Base-by-base conservation (phyloP, 2,888 invertebrate species). In the Helleia helle region DNA sequence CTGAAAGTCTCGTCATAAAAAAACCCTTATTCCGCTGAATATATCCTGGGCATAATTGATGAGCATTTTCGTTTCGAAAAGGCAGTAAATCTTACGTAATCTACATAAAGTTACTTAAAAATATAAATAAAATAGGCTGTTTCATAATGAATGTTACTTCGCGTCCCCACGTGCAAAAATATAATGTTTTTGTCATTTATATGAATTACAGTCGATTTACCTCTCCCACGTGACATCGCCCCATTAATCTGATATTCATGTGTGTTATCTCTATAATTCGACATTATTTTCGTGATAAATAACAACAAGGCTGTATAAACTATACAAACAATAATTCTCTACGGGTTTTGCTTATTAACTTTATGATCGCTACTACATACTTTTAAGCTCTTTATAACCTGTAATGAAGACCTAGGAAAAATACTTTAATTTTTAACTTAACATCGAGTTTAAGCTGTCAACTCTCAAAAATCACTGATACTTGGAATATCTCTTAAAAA, bases 211-310 rank as follows among this genome's bases (percentile, higher is more conserved):
- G 22, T 34, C 34, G 34, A 34, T 34, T 34, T 34, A 18, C 22
- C 12, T 12, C 34, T 12, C 34, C 17, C 34, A 5, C 7, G 8
- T 11, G 34, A 22, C 11, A 12, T 7, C 12, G 8, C 11, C 11
- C 2, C 22, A 6, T 22, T 22, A 9, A 34, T 34, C 17, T 34
- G 18, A 18, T 34, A 13, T 11, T 34, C 9, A 22, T 34, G 12
- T 18, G 18, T 22, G 34, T 34, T 34, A 34, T 34, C 34, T 8
- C 18, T 11, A 34, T 17, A 17, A 31, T 34, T 34, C 22, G 34
- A 8, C 8, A 12, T 18, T 34, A 6, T 34, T 12, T 11, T 18
- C 15, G 36, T 29, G 12, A 17, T 40, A 30, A n/a, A n/a, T n/a
- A n/a, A n/a, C n/a, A n/a, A n/a, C n/a, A n/a, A n/a, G n/a, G n/a